Percentiles rank a stretch among this genome's conserved stretches.
Conservation (phyloP, 2,113 vertebrate genomes). For the Protobothrops mucrosquamatus region DNA sequence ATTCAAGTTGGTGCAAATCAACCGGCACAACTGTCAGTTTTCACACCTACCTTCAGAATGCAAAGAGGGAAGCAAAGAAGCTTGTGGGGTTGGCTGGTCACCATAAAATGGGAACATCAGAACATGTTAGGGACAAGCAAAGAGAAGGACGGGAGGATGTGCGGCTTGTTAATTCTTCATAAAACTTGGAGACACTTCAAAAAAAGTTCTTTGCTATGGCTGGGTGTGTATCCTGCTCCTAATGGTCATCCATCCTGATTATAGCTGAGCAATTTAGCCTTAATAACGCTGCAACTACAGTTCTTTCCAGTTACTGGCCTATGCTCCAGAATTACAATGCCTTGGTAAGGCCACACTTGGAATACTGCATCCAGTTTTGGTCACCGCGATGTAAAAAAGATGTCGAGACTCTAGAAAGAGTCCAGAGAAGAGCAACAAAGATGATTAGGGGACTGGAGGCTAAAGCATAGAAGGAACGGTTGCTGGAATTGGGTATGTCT, state of each 20-base stretch:
- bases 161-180: slow-evolving; percentile 35
- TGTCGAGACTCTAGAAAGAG: too few species aligned
- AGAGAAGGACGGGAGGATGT: slow-evolving; percentile 37
- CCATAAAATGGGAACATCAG: slow-evolving; percentile 46
- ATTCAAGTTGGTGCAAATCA: slow-evolving; percentile 59
- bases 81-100: slow-evolving; percentile 37
- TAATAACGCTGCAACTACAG: neutral
- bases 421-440: too few species aligned
- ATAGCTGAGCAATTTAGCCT: neutral
- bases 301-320: neutral
- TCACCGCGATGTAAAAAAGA: too few species aligned
- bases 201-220: neutral
- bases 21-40: slow-evolving; percentile 47
- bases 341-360: too few species aligned
- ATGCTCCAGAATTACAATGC: too few species aligned
- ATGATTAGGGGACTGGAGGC: too few species aligned
- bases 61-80: slow-evolving; percentile 22
- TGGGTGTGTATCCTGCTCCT: neutral
- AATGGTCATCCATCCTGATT: neutral
- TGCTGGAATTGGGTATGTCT: too few species aligned
- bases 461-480: too few species aligned
- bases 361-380: too few species aligned
- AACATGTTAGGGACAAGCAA: slow-evolving; percentile 24
- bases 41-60: slow-evolving; percentile 27
- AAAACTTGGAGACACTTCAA: slow-evolving; percentile 18